phyloP scores from a whole-genome alignment of 2,113 vertebrate genomes.

The Diglossa brunneiventris region DNA sequence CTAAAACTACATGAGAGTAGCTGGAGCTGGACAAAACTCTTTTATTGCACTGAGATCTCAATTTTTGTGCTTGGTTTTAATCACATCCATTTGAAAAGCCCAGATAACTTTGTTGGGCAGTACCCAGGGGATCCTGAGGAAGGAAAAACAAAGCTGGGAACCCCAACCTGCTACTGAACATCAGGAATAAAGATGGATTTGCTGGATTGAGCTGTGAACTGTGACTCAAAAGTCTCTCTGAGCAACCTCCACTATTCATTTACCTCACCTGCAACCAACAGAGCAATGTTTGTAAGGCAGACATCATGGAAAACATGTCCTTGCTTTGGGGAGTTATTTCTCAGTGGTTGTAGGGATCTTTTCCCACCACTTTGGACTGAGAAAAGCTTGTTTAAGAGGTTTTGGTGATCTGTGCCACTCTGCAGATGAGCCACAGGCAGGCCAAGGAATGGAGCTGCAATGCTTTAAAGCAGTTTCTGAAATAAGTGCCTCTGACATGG shows the following conservation, averaged over 20 bases:
- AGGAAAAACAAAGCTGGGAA: not conserved
- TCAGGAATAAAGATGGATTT: not conserved
- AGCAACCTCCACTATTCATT: not conserved
- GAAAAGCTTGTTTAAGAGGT: not conserved
- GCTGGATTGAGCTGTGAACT: not conserved
- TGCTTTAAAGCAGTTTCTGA: not conserved
- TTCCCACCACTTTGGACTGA: not conserved
- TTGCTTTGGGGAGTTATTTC: not conserved
- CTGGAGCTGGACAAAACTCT: not conserved
- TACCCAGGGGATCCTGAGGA: not conserved
- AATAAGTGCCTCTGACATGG: fast-evolving
- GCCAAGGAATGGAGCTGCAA: not conserved
- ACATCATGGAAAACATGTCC: fast-evolving
- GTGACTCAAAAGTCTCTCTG: not conserved
- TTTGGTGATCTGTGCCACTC: not conserved
- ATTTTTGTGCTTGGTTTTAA: not conserved
- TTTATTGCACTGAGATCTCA: not conserved
- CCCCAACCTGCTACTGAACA: not conserved
- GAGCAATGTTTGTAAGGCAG: not conserved
- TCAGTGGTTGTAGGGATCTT: not conserved
- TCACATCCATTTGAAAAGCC: not conserved
- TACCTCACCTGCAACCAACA: not conserved
- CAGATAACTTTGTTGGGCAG: not conserved
- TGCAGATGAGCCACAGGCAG: not conserved
- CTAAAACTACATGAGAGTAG: not conserved